Evolutionary conservation across 2,888 invertebrate genomes (phyloP), one percentile per base, ranked within the genome.

Genomic region (Chaetoderma sp.): DNA sequence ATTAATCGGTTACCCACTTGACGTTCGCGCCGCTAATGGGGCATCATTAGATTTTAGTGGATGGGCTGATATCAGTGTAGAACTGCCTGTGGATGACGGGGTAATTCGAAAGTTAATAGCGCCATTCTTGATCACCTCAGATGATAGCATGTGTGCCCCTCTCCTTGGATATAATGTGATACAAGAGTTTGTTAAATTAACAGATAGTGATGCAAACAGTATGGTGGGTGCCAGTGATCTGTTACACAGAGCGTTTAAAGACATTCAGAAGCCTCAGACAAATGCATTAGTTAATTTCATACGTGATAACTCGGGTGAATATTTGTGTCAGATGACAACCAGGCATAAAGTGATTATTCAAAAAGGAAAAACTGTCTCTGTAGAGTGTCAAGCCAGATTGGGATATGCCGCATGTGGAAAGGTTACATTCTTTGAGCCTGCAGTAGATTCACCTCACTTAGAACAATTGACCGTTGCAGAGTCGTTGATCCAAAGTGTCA

Each of bases 131-230:
- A 45, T 58, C n/a, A 28, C 30, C 36, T 13, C 21, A 5, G 39
- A 39, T 27, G 44, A 57, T n/a, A 16, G 27, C n/a, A 16, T 58
- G 4, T n/a, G 45, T 3, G 16, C 27, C 27, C 58, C 58, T 16
- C 42, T 58, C 25, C 42, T 58, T 25, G 58, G 58, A n/a, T 58
- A 44, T 42, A 58, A 44, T 44, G 44, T 58, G 25, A 58, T 58
- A 16, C 42, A 58, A 27, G 58, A 58, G 44, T 52, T 32, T 52
- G 21, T 52, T 30, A 32, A 28, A n/a, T n/a, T 52, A 33, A 25
- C 28, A 25, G 52, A 52, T n/a, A 52, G 32, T 28, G 23, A 10
- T 13, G 32, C 18, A 13, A n/a, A n/a, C n/a, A n/a, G n/a, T n/a
- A n/a, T n/a, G n/a, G n/a, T n/a, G n/a, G n/a, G n/a, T n/a, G n/a